Percentiles rank a stretch among this genome's conserved stretches.
Evolutionary conservation across 1,140 invertebrate species (phyloP).

Genomic region (Drosophila trapezifrons): DNA sequence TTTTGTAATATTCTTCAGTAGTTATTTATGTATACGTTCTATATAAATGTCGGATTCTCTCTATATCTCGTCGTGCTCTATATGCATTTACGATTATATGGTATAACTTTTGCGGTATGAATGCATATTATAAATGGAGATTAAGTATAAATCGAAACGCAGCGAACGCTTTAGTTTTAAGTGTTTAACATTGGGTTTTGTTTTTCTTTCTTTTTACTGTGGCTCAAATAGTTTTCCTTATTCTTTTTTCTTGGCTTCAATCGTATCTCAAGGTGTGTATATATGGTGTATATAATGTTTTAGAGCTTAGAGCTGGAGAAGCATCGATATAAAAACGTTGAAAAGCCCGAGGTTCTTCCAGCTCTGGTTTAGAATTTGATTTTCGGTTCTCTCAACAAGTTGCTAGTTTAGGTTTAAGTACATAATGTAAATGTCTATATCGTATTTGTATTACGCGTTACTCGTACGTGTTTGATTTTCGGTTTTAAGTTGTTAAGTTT

Average conservation of each 20-base stretch:
- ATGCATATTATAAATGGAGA: conserved; percentile 70
- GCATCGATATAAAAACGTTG: conserved; percentile 20
- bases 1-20: conserved; percentile 70
- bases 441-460: conserved; percentile 67
- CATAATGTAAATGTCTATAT: conserved; percentile 69
- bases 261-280: conserved; percentile 42
- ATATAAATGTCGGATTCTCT: conserved; percentile 68
- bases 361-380: conserved; percentile 65
- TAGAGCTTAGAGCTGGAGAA: conserved; percentile 34
- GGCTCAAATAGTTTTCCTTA: conserved; percentile 27
- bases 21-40: conserved; percentile 77
- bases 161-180: conserved; percentile 46
- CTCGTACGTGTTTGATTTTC: conserved; percentile 75
- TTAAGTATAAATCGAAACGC: conserved; percentile 63
- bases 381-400: conserved; percentile 73
- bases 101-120: conserved; percentile 71
- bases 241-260: conserved; percentile 20
- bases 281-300: conserved; percentile 21
- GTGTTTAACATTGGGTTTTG: conserved; percentile 35
- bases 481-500: conserved; percentile 39
- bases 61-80: conserved; percentile 54
- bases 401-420: conserved; percentile 71
- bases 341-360: conserved; percentile 11
- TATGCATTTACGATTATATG: conserved; percentile 74
- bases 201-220: conserved; percentile 17